Conservation (phyloP, 2,888 invertebrate species). For the Xanthia icteritia region DNA sequence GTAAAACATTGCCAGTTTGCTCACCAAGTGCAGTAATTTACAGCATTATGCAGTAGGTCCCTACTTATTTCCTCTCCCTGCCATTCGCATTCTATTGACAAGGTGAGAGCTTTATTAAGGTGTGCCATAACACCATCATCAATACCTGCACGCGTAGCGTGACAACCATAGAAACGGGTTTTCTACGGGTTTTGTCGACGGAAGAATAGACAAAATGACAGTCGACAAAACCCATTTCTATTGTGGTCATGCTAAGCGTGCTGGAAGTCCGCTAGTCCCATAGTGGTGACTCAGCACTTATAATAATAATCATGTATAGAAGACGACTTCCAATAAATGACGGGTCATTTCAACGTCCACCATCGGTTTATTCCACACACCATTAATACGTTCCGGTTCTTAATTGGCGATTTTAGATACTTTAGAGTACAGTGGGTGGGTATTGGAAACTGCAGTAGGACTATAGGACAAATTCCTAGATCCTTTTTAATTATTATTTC, state of each 20-base stretch:
- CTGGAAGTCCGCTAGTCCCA: slow-evolving; percentile 4
- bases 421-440: slow-evolving; percentile 32
- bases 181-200: too few species aligned
- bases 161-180: too few species aligned
- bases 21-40: not conserved
- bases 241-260: too few species aligned
- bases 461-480: not conserved
- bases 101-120: not conserved
- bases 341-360: slow-evolving; percentile 15
- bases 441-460: not conserved
- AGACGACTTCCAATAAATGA: slow-evolving; percentile 35
- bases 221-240: too few species aligned
- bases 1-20: not conserved
- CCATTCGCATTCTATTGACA: not conserved
- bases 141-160: not conserved
- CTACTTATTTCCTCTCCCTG: not conserved
- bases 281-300: not conserved
- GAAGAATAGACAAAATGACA: too few species aligned
- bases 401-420: slow-evolving; percentile 23
- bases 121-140: not conserved
- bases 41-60: too few species aligned
- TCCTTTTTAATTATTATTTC: too few species aligned
- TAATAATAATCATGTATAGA: slow-evolving; percentile 11
- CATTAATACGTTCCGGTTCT: slow-evolving; percentile 52
- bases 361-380: slow-evolving; percentile 36